Evolutionary conservation across 2,888 invertebrate species (phyloP), one percentile per base, ranked within the genome.

Genomic region (Therioaphis trifolii): DNA sequence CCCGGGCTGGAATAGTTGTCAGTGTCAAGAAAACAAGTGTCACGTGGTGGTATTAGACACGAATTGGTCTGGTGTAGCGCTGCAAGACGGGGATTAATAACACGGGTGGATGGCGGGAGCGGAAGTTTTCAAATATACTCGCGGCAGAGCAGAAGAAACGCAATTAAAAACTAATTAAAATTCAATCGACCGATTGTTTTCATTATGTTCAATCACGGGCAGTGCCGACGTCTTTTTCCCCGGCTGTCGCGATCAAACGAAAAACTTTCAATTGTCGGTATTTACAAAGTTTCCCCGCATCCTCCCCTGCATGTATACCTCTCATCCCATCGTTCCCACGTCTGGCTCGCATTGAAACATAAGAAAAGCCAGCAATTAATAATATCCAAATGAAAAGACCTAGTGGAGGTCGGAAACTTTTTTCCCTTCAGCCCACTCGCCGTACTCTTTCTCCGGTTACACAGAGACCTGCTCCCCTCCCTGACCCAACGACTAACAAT

Each of bases 151-250:
- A 40, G 82, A 82, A 72, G 61, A 74, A 82, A 82, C 82, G 82
- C 82, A 82, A 82, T 82, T 82, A 82, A 82, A 82, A 82, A 82
- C 82, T 82, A 82, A 82, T 82, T 82, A 82, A 82, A 82, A 82
- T 82, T 82, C 82, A 72, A 82, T 82, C 72, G 82, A 82, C 82
- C 82, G 82, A 82, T 82, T 82, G 82, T 82, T 82, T 82, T 82
- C 82, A 82, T 82, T 74, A 82, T 40, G 71, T 82, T 82, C 82
- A 82, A 82, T 82, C 82, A 72, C 72, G 61, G 63, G 49, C 82
- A 49, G 71, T 46, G n/a, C 46, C 58, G 21, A 14, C 24, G 69
- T 69, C 12, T 74, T 74, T 82, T 82, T 49, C 61, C 24, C 72
- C 72, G 74, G 63, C 63, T 35, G 80, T 58, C 82, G 82, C 82